Evolutionary conservation across 2,113 vertebrate species (phyloP), one percentile per base, ranked within the genome.

Genomic region (Phyllopteryx taeniolatus): DNA sequence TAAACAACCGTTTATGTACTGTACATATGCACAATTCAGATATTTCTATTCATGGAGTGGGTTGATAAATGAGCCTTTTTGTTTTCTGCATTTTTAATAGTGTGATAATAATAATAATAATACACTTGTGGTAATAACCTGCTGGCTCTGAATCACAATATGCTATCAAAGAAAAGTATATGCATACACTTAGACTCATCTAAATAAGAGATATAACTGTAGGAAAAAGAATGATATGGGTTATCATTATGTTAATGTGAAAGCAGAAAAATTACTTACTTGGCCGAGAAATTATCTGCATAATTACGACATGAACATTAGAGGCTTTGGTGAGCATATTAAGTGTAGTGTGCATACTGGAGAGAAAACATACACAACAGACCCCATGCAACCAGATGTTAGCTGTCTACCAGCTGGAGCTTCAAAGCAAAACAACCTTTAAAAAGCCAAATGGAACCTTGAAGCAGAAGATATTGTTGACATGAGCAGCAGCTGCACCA

Each of bases 281-380:
- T 47, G 65, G 77, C 73, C 76, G 79, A 71, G 65, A 78, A 65
- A 66, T 71, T 47, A 79, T 68, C 68, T 33, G 47, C 72, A 84
- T 72, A 67, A 75, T 78, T 76, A 54, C 54, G 42, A 68, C 70
- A 84, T 77, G 75, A 79, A 70, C 73, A 82, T 78, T 60, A 79
- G 49, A 39, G 43, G 71, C 70, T 74, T 77, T 83, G 81, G 75
- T 8, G 79, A 78, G 69, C 76, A 78, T 67, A 80, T 85, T 75
- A 71, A 77, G 71, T 73, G 72, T 49, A 43, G 67, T 11, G 20
- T 70, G 67, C 62, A 69, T 59, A 42, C 74, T 71, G 65, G 62
- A 74, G 66, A 79, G 61, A 49, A 71, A 78, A 84, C 68, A 61
- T 35, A 31, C 31, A 33, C 56, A 61, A 9, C 19, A 43, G 39